Evolutionary conservation across 2,888 invertebrate genomes (phyloP).

Genomic region (Cataglyphis rosenhaueri): DNA sequence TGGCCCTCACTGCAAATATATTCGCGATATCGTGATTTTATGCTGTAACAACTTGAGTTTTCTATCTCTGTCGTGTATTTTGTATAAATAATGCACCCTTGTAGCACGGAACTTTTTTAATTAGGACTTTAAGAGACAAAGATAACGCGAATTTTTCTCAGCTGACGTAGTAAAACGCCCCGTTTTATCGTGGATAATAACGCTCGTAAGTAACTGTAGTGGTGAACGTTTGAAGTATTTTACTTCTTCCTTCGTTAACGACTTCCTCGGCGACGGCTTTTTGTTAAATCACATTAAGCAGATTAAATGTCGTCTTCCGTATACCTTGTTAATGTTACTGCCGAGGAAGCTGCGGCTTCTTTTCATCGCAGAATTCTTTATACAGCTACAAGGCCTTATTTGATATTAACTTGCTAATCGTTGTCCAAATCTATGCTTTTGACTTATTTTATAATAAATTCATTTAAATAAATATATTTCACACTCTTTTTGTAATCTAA

Average conservation of each 20-base stretch:
- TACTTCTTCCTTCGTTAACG: slow-evolving; percentile 50
- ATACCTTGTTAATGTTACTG: slow-evolving; percentile 38
- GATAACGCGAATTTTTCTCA: slow-evolving; percentile 42
- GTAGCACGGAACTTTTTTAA: slow-evolving; percentile 31
- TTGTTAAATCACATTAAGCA: slow-evolving; percentile 52
- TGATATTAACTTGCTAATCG: neutral
- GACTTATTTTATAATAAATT: neutral
- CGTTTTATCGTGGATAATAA: slow-evolving; percentile 45
- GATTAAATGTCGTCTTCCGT: slow-evolving; percentile 40
- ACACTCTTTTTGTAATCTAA: neutral
- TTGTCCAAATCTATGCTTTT: slow-evolving; percentile 2
- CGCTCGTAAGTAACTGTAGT: slow-evolving; percentile 38
- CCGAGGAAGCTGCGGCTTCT: slow-evolving; percentile 12
- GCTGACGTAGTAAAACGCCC: slow-evolving; percentile 25
- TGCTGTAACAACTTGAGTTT: neutral
- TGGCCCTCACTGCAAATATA: slow-evolving; percentile 39
- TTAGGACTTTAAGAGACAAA: slow-evolving; percentile 28
- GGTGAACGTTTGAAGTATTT: slow-evolving; percentile 49
- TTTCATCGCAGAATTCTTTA: slow-evolving; percentile 1
- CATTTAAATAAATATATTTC: neutral
- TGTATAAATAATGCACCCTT: slow-evolving; percentile 21
- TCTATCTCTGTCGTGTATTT: slow-evolving; percentile 40
- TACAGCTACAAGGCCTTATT: neutral
- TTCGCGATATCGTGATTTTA: slow-evolving; percentile 52
- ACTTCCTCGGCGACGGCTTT: slow-evolving; percentile 38